Evolutionary conservation across 2,797 vertebrate genomes (phyloP), one percentile per base, ranked within the genome.

Genomic region (Sarcophilus harrisii): DNA sequence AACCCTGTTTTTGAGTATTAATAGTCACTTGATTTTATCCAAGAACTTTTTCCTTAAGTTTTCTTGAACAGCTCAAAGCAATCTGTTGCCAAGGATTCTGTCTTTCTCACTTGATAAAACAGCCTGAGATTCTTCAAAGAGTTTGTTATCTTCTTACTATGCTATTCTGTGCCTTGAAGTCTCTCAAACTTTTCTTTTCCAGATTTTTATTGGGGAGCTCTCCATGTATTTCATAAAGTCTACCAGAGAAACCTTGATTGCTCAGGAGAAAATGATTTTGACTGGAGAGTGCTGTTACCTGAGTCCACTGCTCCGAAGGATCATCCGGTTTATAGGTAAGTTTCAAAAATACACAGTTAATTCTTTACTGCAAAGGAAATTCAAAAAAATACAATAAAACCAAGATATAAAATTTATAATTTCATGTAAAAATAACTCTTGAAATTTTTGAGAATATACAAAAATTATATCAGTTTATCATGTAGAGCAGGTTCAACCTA

Each of bases 281-380:
- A 99, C 99, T 1, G 99, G 99, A 97, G 99, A 99, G 96, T 99
- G 99, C 98, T 99, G 99, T 98, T 99, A 99, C 98, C 99, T 99
- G 98, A 99, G 99, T 98, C 99, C 99, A 21, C 99, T 99, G 91
- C 99, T 99, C 96, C 99, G 99, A 93, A 99, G 99, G 98, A 99
- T 99, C 97, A 98, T 99, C 96, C 99, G 99, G 98, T 99, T 99
- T 98, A 99, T 99, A 98, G 99, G 99, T 99, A 98, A 99, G 99
- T 96, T 60, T 59, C 32, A 32, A 32, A 21, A 94, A 54, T n/a
- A 57, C 29, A 92, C 28, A 62, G 3, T 45, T 60, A 12, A 30
- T 16, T 29, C 57, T 59, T 60, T 30, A 0, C 45, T 32, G 90
- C 27, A 2, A 28, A 24, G 16, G 91, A 49, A 81, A 95, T 62